phyloP scores from a whole-genome alignment of 2,113 vertebrate genomes.

The Microtus richardsoni region DNA sequence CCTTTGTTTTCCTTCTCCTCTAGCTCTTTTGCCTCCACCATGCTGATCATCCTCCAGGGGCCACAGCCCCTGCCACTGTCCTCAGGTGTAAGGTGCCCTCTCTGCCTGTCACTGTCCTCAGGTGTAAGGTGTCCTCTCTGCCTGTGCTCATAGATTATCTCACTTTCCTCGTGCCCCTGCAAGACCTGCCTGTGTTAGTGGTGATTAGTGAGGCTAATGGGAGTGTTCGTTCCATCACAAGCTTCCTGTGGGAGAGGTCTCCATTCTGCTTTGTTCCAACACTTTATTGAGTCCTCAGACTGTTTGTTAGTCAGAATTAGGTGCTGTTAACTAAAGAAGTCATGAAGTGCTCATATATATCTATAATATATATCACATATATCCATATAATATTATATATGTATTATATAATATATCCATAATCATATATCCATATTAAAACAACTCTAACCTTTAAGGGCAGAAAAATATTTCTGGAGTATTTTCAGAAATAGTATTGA shows the following conservation, averaged over 20 bases:
- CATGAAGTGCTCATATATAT: too few species aligned
- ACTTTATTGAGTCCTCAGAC: not conserved
- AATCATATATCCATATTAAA: not conserved
- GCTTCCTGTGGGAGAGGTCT: not conserved
- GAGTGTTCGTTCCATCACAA: too few species aligned
- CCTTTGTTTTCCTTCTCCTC: not conserved
- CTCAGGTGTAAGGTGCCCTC: not conserved
- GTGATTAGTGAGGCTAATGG: not conserved
- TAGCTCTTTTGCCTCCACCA: not conserved
- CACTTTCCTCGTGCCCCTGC: not conserved
- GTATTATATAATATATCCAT: too few species aligned
- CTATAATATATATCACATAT: too few species aligned
- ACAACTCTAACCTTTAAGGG: not conserved
- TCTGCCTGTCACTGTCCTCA: too few species aligned
- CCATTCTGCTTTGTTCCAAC: not conserved
- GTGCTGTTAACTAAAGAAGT: not conserved
- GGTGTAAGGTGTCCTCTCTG: not conserved
- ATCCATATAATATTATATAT: too few species aligned
- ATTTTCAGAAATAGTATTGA: not conserved
- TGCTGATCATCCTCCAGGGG: not conserved
- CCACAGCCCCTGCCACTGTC: not conserved
- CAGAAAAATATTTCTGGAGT: not conserved
- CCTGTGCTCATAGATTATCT: not conserved
- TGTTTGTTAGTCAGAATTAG: not conserved
- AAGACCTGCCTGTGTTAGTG: not conserved